Evolutionary conservation across 92 coral and sea anemone genomes (phyloP).

Genomic region (Palythoa grandis): DNA sequence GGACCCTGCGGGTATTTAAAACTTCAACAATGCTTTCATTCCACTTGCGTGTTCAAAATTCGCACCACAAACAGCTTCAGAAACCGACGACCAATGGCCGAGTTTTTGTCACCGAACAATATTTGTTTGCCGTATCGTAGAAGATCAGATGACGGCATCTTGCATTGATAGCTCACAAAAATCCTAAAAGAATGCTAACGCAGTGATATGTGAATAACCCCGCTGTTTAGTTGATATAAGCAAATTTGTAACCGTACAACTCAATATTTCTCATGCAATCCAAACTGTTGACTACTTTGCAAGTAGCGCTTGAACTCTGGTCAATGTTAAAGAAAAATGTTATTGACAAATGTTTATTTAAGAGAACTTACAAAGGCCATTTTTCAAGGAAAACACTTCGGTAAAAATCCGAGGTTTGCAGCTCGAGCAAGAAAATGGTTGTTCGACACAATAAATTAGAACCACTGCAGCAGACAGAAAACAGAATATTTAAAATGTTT

Average conservation of each 20-base stretch:
- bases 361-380: background rate
- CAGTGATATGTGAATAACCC: slow-evolving; percentile 22
- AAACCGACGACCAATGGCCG: background rate
- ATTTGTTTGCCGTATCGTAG: background rate
- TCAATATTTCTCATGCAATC: slow-evolving; percentile 17
- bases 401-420: background rate
- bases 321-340: background rate
- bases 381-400: background rate
- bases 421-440: slow-evolving; percentile 7
- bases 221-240: slow-evolving; percentile 43
- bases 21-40: slow-evolving; percentile 33
- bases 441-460: background rate
- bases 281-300: slow-evolving; percentile 22
- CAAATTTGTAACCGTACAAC: slow-evolving; percentile 21
- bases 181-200: slow-evolving; percentile 8
- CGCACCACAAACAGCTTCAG: background rate
- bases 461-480: background rate
- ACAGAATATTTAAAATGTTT: background rate
- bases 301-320: slow-evolving; percentile 6
- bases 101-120: background rate
- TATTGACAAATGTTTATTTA: background rate
- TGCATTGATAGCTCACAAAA: background rate
- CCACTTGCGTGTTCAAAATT: slow-evolving; percentile 36
- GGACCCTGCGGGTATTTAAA: slow-evolving; percentile 26
- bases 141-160: background rate